These are phyloP conservation scores for Anguilla obscura DNA, from an alignment of 2,797 vertebrate genomes.

Conservation along the genomic window DNA sequence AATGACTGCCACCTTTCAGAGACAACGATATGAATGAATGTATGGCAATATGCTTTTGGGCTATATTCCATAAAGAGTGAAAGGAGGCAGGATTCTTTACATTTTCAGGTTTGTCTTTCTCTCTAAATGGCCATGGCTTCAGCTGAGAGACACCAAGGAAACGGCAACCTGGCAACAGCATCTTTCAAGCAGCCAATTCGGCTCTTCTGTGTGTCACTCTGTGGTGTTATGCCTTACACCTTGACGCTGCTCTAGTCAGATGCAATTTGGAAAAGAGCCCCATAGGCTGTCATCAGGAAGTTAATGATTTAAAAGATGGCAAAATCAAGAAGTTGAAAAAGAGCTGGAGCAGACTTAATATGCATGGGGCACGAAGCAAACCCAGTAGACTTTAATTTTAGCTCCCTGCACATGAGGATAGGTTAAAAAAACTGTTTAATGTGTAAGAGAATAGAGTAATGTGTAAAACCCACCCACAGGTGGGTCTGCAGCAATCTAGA, in stretches of 20 bases:
- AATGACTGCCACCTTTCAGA: neutral
- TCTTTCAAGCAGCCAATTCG: constrained; percentile 22
- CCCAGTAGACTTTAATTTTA: neutral
- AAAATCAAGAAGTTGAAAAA: neutral
- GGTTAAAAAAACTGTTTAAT: neutral
- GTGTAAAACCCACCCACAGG: neutral
- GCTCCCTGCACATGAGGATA: neutral
- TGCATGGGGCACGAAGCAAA: neutral
- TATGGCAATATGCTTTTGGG: neutral
- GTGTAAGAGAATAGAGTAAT: neutral
- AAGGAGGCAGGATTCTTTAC: neutral
- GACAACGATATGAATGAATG: neutral
- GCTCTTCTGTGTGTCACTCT: neutral
- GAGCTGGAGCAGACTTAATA: neutral
- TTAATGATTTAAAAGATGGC: constrained; percentile 23
- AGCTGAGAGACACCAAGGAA: neutral
- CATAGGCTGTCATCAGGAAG: constrained; percentile 19
- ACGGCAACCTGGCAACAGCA: neutral
- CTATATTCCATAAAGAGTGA: neutral
- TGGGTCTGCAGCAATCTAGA: neutral
- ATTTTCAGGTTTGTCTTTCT: neutral
- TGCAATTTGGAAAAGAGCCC: constrained; percentile 21
- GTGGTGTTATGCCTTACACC: neutral
- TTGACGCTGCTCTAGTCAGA: neutral
- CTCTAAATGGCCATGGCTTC: neutral